Base-by-base conservation (phyloP, 2,797 vertebrate genomes). In the Chloroceryle inda region DNA sequence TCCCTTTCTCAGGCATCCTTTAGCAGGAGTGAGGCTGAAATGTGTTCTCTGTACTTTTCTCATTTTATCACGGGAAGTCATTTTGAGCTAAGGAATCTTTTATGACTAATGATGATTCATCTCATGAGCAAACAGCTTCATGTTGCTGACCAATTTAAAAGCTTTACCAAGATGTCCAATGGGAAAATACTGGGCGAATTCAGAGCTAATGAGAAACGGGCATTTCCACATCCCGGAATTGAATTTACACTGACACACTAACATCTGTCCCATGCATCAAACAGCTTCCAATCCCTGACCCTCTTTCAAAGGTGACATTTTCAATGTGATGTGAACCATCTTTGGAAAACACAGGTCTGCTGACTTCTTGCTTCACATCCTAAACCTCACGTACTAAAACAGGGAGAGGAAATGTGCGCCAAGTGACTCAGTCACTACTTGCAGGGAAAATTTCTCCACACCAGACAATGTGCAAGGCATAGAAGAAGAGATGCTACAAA, bases 21-120 rank as follows among this genome's bases (percentile, higher is more conserved):
- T n/a, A 64, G 62, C 29, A 58, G 63, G 45, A 93, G 53, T 5
- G 64, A 75, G 76, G 21, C 49, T 61, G 80, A 49, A 73, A 63
- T 2, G 29, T n/a, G 59, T 12, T 56, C 82, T 56, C 67, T 71
- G 42, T n/a, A 2, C 67, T 75, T 35, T 27, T 44, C 75, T 53
- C 53, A 31, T 78, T 78, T 95, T 81, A 72, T 66, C 92, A 89
- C 0, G 4, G 95, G 90, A 96, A 95, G 74, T 79, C 13, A 0
- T 49, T 85, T 53, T 0, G 7, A 93, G 80, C 90, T 68, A 76
- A 76, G 84, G 67, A 67, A 74, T 56, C 77, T 87, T 91, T 50
- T 19, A 35, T 96, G 95, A 96, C 90, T 96, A 93, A 92, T 7
- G 56, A 85, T 97, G 94, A 96, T 85, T 96, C 91, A 96, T 61